phyloP scores from a whole-genome alignment of 53 echinoderm and acorn worm genomes.

The Echinarachnius parma region DNA sequence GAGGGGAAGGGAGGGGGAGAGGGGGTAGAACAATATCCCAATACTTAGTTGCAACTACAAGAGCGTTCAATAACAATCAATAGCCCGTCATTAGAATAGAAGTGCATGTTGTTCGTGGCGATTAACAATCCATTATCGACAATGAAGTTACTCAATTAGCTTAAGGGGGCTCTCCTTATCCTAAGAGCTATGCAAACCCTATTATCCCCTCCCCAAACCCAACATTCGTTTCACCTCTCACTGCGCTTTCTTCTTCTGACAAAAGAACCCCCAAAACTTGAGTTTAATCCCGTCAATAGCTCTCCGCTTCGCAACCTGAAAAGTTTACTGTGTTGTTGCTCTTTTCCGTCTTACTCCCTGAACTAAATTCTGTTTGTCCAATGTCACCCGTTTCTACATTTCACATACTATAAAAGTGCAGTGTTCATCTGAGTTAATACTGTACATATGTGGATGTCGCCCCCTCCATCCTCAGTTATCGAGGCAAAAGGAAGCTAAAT shows the following conservation, averaged over 20 bases:
- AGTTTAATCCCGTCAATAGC: conserved; percentile 19
- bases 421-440: no score
- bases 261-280: conserved; percentile 22
- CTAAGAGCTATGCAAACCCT: neutral
- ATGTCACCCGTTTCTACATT: no score
- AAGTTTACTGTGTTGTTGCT: conserved; percentile 32
- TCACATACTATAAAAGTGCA: no score
- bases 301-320: conserved; percentile 42
- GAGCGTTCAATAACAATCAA: conserved; percentile 20
- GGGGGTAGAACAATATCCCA: neutral
- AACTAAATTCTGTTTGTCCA: no score
- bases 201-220: neutral
- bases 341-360: conserved; percentile 1
- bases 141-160: conserved; percentile 45
- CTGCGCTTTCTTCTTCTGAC: conserved; percentile 4
- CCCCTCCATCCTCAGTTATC: no score
- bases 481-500: no score
- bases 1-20: neutral
- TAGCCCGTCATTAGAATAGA: conserved; percentile 1
- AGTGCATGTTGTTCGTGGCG: conserved; percentile 12
- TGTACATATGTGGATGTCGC: no score
- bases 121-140: conserved; percentile 42
- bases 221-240: no score
- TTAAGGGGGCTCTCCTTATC: conserved; percentile 22
- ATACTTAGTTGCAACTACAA: no score